Base-by-base conservation (phyloP, 2,113 vertebrate species). In the Myotis brandtii region DNA sequence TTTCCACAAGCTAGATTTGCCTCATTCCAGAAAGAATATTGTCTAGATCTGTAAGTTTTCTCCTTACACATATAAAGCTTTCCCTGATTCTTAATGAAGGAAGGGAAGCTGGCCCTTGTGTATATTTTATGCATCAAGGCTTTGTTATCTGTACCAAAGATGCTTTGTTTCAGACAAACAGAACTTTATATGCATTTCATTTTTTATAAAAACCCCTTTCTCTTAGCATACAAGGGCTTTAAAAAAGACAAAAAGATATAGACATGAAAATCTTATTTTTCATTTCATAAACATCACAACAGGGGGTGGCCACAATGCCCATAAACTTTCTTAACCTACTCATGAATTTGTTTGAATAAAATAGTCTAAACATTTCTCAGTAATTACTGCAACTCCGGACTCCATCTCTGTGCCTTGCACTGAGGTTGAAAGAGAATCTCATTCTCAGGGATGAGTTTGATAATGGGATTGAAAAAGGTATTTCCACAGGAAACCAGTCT, bases 201-300 rank as follows among this genome's bases (percentile, higher is more conserved):
- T 84, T 43, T 88, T 87, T 25, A n/a, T 66, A 67, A 87, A 95
- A 95, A 43, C 16, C 1, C 43, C 20, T 80, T 94, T 95, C 37
- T 90, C 56, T 25, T 84, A 84, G 20, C 81, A 37, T 77, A 48
- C 21, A 91, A 75, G 23, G 8, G 2, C 20, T 96, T 96, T 89
- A 20, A 81, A 77, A 66, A 94, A 92, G 48, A 59, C 2, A 4
- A 92, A 95, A 95, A 86, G 5, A 25, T 95, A 79, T 72, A 85
- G n/a, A 93, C 92, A 89, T 21, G 8, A 84, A 95, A 84, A 56
- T 67, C 5, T 88, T 95, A 81, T 40, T 95, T 96, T 97, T 96
- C 40, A 83, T 93, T 91, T 93, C 75, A 91, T 88, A 89, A 95
- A 89, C 30, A 69, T 21, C 30, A 91, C 40, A 84, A 67, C 3